These are phyloP conservation scores for Reinhardtius hippoglossoides DNA, from an alignment of 2,113 vertebrate species.

Conservation along the genomic window DNA sequence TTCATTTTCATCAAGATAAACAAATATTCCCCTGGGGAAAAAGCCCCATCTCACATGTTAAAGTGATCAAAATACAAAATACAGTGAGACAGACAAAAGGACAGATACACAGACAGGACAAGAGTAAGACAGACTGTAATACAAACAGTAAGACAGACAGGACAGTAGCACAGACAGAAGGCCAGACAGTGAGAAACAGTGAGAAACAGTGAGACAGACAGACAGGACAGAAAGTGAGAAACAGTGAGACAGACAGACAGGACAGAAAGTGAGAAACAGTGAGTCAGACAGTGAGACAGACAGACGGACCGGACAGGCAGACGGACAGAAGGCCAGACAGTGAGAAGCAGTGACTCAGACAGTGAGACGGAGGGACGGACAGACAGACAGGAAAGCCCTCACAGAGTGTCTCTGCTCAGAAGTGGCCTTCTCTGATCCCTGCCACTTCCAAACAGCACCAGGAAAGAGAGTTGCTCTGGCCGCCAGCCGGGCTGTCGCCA, in stretches of 20 bases:
- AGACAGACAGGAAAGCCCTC: conserved; percentile 37
- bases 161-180: too few relatives aligned
- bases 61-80: too few relatives aligned
- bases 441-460: conserved; percentile 77
- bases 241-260: conserved; percentile 25
- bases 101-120: too few relatives aligned
- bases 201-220: neutral
- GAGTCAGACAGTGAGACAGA: too few relatives aligned
- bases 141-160: too few relatives aligned
- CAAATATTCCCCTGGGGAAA: too few relatives aligned
- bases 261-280: conserved; percentile 1
- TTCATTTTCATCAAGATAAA: too few relatives aligned
- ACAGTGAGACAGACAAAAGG: too few relatives aligned
- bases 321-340: conserved; percentile 2
- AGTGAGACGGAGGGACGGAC: neutral
- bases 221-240: conserved; percentile 12
- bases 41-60: too few relatives aligned
- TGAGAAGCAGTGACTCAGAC: neutral
- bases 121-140: neutral
- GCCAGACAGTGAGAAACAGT: neutral
- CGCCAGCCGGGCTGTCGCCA: conserved; percentile 77
- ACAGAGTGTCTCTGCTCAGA: conserved; percentile 58
- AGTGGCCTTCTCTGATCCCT: conserved; percentile 75
- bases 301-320: too few relatives aligned
- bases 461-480: conserved; percentile 67